Percentiles rank a stretch among this genome's conserved stretches.
Conservation (phyloP, 2,888 invertebrate species). For the Pristionchus arcanus region DNA sequence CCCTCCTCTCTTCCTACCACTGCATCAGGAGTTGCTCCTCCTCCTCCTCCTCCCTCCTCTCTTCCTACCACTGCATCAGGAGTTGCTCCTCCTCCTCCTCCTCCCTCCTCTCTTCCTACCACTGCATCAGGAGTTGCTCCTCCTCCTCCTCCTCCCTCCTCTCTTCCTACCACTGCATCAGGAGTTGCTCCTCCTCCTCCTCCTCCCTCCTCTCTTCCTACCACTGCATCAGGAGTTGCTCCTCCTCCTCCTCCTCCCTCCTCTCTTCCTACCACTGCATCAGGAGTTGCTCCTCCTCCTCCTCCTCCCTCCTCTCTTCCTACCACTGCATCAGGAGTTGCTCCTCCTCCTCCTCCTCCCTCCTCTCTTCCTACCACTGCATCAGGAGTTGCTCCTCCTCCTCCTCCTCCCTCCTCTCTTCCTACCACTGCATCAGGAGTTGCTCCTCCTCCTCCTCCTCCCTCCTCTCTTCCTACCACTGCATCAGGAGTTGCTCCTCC, state of each 20-base stretch:
- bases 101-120: too few relatives aligned
- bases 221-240: conserved; percentile 46
- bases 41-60: conserved; percentile 5
- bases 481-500: conserved; percentile 47
- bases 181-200: conserved; percentile 53
- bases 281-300: conserved; percentile 35
- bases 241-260: conserved; percentile 34
- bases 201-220: too few relatives aligned
- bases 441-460: conserved; percentile 43
- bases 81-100: conserved; percentile 48
- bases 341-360: conserved; percentile 36
- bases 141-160: conserved; percentile 27
- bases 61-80: conserved; percentile 37
- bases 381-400: conserved; percentile 42
- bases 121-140: conserved; percentile 44
- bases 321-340: conserved; percentile 49
- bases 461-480: too few relatives aligned
- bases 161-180: background rate
- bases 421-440: conserved; percentile 46
- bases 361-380: background rate
- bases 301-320: conserved; percentile 15
- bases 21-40: conserved; percentile 46
- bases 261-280: background rate
- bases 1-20: too few relatives aligned
- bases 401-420: conserved; percentile 6